Percentiles rank a stretch among this genome's conserved stretches.
Evolutionary conservation across 2,888 invertebrate genomes (phyloP).

Genomic region (Dysmachus trigonus): DNA sequence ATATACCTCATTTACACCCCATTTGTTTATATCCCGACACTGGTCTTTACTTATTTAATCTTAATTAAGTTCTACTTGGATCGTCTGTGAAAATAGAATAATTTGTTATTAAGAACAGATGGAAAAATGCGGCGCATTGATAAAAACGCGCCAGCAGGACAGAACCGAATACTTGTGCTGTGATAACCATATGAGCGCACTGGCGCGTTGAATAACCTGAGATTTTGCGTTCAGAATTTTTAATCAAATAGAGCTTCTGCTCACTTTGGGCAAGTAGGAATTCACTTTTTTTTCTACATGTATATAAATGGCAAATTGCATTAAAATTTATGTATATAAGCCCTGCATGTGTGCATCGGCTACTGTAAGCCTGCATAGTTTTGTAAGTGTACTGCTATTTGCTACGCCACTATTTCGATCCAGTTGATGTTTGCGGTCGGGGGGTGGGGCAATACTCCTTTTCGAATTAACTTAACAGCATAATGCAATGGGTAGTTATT

Average conservation of each 20-base stretch:
- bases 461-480: slow-evolving; percentile 52
- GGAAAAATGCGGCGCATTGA: slow-evolving; percentile 13
- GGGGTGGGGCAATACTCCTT: neutral
- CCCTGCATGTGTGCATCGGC: neutral
- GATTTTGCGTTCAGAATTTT: slow-evolving; percentile 26
- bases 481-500: slow-evolving; percentile 53
- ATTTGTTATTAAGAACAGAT: slow-evolving; percentile 32
- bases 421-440: slow-evolving; percentile 31
- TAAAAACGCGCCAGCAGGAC: neutral
- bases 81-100: slow-evolving; percentile 28
- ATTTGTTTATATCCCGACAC: neutral
- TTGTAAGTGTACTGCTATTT: neutral
- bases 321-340: slow-evolving; percentile 23
- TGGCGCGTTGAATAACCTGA: neutral
- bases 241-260: slow-evolving; percentile 35
- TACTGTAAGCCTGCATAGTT: neutral
- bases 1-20: neutral
- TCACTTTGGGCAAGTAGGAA: slow-evolving; percentile 14
- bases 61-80: slow-evolving; percentile 18
- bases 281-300: slow-evolving; percentile 16
- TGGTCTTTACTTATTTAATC: slow-evolving; percentile 29
- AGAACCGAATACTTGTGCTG: neutral
- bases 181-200: neutral
- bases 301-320: slow-evolving; percentile 34
- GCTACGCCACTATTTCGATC: neutral